Conservation (phyloP, 2,888 invertebrate species). For the Rugalucina vietnamica region DNA sequence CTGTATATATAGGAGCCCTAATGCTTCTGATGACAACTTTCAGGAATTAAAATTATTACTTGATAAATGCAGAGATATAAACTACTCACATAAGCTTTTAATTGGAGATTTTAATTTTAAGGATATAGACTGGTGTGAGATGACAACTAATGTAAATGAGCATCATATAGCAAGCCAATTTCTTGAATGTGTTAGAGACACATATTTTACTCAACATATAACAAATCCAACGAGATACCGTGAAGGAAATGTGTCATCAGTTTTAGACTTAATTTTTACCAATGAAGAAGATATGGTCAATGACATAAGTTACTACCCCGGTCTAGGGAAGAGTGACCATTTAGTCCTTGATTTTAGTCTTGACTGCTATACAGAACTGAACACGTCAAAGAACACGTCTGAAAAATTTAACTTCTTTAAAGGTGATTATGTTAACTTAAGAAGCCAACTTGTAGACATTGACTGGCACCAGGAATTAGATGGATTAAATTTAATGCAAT, state of each 20-base stretch:
- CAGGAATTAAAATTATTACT: not conserved
- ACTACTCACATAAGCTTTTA: not conserved
- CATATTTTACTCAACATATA: not conserved
- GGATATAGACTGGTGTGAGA: constrained; percentile 5
- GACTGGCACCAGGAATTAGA: not conserved
- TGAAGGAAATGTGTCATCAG: not conserved
- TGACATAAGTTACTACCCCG: not conserved
- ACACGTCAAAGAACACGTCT: not conserved
- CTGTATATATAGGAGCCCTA: not conserved
- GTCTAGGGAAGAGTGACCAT: not conserved
- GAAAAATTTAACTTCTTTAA: not conserved
- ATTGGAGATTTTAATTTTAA: not conserved
- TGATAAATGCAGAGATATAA: not conserved
- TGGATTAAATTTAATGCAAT: not conserved
- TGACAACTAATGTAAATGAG: not conserved
- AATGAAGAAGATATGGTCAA: not conserved
- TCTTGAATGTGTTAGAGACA: not conserved
- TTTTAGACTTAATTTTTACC: not conserved
- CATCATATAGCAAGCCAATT: not conserved
- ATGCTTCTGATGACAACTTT: not conserved
- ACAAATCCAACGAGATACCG: not conserved
- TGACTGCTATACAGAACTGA: not conserved
- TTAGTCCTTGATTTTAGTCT: not conserved
- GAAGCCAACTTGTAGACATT: not conserved
- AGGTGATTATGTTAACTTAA: not conserved